A percentile compares a stretch with the other conserved stretches of the same genome.
Evolutionary conservation across 1,140 invertebrate species (phyloP).

Genomic region (Hydropsyche tenuis): DNA sequence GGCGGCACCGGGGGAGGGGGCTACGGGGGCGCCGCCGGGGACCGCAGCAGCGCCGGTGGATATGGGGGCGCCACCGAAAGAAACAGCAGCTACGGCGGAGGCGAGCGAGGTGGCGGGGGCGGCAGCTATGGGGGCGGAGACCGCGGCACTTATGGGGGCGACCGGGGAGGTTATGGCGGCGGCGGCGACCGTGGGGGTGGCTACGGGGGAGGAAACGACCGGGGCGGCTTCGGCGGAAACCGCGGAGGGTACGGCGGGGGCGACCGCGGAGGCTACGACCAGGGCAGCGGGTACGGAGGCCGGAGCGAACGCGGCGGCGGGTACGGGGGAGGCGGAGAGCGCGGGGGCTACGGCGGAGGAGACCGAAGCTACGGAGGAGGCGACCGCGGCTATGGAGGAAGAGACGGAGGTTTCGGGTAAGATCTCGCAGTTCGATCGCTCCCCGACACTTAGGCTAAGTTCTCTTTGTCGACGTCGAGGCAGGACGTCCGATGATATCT

Average conservation of each 20-base stretch:
- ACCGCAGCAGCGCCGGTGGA: neutral
- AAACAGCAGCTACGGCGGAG: slow-evolving; percentile 60
- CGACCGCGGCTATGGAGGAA: slow-evolving; percentile 46
- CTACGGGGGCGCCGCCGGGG: slow-evolving; percentile 36
- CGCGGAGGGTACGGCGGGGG: slow-evolving; percentile 51
- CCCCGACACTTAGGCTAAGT: neutral
- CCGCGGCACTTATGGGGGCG: slow-evolving; percentile 42
- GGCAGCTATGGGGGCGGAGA: slow-evolving; percentile 48
- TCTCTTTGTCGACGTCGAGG: neutral
- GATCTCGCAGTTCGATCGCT: slow-evolving; percentile 13
- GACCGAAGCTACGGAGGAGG: slow-evolving; percentile 53
- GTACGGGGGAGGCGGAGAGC: slow-evolving; percentile 53
- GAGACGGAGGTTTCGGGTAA: slow-evolving; percentile 50
- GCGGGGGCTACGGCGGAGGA: slow-evolving; percentile 51
- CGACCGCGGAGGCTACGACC: slow-evolving; percentile 51
- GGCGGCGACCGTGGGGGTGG: slow-evolving; percentile 55
- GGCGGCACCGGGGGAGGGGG: slow-evolving; percentile 51
- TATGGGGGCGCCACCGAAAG: slow-evolving; percentile 47
- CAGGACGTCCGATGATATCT: neutral
- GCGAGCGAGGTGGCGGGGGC: slow-evolving; percentile 61
- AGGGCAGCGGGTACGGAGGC: slow-evolving; percentile 51
- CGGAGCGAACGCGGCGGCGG: slow-evolving; percentile 54
- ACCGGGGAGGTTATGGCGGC: slow-evolving; percentile 49
- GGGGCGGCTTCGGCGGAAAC: slow-evolving; percentile 57
- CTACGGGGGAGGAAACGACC: slow-evolving; percentile 58